A percentile compares a stretch with the other conserved stretches of the same genome.
Conservation (phyloP, 2,797 vertebrate species). For the Tokudaia muenninki region DNA sequence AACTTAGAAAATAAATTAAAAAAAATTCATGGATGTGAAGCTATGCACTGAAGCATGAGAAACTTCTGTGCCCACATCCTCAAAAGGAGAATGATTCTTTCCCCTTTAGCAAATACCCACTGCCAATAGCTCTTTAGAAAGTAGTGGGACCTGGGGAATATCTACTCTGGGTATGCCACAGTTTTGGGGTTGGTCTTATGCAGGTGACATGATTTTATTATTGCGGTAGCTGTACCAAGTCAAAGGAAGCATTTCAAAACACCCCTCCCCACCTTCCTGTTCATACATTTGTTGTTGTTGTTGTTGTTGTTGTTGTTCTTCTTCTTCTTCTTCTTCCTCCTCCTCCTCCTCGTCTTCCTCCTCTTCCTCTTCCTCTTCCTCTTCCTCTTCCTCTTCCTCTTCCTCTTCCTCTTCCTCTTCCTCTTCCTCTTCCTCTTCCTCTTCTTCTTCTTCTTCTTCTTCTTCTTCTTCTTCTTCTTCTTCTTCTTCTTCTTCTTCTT, state of each 20-base stretch:
- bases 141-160: not conserved
- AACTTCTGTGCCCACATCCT: not conserved
- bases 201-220: not conserved
- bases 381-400: too few species aligned
- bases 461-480: too few species aligned
- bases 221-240: not conserved
- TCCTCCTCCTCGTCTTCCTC: too few species aligned
- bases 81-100: not conserved
- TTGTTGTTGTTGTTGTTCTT: too few species aligned
- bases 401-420: too few species aligned
- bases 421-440: not conserved
- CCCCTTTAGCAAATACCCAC: not conserved
- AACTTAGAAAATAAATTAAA: too few species aligned
- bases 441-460: not conserved
- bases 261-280: not conserved
- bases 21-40: not conserved
- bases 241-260: not conserved
- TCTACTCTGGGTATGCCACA: not conserved
- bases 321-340: not conserved
- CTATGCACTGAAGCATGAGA: not conserved
- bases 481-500: too few species aligned
- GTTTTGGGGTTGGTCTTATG: not conserved
- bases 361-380: too few species aligned
- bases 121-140: not conserved
- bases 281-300: not conserved